Base-by-base conservation (phyloP, 2,113 vertebrate species). In the Crocuta crocuta region DNA sequence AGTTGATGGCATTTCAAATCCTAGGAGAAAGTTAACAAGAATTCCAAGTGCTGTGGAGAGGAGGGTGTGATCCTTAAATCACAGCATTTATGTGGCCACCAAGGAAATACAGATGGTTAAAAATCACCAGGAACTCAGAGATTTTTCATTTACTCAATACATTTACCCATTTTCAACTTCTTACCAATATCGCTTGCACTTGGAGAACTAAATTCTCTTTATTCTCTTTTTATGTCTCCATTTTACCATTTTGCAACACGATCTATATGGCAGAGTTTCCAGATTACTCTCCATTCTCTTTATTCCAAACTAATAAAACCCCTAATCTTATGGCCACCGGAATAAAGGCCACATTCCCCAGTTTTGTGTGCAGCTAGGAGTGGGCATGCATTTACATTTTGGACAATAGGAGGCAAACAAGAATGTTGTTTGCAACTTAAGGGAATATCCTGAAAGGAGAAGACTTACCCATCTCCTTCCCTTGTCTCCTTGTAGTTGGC, bases 121-220 rank as follows among this genome's bases (percentile, higher is more conserved):
- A 89, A 58, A 55, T 80, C 24, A 87, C 24, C 48, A 53, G 7
- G 70, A 90, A 8, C 9, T 39, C 21, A 55, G 68, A 82, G 66
- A n/a, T 81, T 76, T 97, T 83, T 26, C 4, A 70, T 70, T 89
- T 86, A 85, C 45, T 90, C 17, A 80, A 10, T 58, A 35, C 33
- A 89, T 79, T 66, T 10, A 28, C 35, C 35, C 3, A n/a, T 23
- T 87, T 78, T 73, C 12, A 65, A 53, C 16, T 53, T 86, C 76
- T 92, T 31, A 89, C 10, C 26, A 53, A 48, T 68, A 23, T 55
- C 26, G 1, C 33, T 73, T 97, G 21, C 3, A 79, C 10, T 83
- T 45, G 39, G 45, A 24, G 78, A 89, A 95, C 65, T 45, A 48
- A 50, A 82, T 94, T 91, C 48, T 89, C 74, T 79, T 89, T 53